Conservation (phyloP, 2,888 invertebrate genomes). For the Perizoma affinitatum region DNA sequence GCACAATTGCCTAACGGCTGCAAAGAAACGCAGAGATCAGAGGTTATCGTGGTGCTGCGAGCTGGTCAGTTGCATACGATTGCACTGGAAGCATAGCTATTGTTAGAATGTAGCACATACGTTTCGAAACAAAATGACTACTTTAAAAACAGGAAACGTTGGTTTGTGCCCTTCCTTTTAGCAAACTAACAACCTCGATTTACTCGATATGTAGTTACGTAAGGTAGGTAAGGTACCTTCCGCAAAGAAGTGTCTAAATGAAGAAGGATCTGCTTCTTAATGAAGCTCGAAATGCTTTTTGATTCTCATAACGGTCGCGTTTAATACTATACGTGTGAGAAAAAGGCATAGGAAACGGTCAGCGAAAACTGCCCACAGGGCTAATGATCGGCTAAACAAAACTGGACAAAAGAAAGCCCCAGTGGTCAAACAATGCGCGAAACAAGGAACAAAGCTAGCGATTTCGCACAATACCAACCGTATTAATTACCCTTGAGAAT, state of each 20-base stretch:
- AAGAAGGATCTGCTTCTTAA: no score
- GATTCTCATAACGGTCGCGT: slow-evolving; percentile 57
- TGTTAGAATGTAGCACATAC: slow-evolving; percentile 40
- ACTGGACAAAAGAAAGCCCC: slow-evolving; percentile 61
- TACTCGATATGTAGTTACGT: no score
- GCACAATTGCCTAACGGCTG: slow-evolving; percentile 64
- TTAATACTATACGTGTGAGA: slow-evolving; percentile 64
- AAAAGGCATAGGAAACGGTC: slow-evolving; percentile 63
- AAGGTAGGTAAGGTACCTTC: no score
- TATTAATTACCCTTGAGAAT: slow-evolving; percentile 80
- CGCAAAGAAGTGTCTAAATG: no score
- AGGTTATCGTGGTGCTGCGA: slow-evolving; percentile 56
- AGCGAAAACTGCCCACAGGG: slow-evolving; percentile 75
- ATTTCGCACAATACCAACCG: slow-evolving; percentile 75
- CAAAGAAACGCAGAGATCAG: slow-evolving; percentile 54
- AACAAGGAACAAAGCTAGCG: slow-evolving; percentile 70
- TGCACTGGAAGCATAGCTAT: slow-evolving; percentile 43
- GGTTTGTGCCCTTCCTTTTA: no score
- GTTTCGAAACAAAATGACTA: slow-evolving; percentile 25
- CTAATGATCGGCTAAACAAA: slow-evolving; percentile 78
- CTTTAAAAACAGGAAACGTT: neutral
- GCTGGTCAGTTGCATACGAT: slow-evolving; percentile 44
- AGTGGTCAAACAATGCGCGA: slow-evolving; percentile 58
- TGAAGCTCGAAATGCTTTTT: neutral
- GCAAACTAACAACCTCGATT: no score